Base-by-base conservation (phyloP, 2,888 invertebrate species). In the Seira sanloemensis region DNA sequence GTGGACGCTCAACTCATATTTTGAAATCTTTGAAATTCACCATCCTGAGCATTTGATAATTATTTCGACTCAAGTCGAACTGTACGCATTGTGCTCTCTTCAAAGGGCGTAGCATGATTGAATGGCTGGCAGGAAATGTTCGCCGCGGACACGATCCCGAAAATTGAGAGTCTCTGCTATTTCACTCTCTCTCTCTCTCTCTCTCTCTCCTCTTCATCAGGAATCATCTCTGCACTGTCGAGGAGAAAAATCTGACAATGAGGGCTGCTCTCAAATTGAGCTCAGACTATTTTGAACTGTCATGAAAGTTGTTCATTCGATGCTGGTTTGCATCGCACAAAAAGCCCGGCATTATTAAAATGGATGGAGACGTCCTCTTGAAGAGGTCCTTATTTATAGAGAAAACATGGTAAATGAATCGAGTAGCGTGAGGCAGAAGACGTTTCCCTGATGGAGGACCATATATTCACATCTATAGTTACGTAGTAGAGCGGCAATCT, bases 361-460 rank as follows among this genome's bases (percentile, higher is more conserved):
- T 77, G 68, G 69, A 77, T 77, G 58, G 69, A 77, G 77, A 69
- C 68, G 50, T 50, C 50, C 27, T 69, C 58, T 77, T 77, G 67
- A 77, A 77, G 77, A 77, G 77, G 69, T 24, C 25, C 54, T 19
- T 77, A 68, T 76, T 69, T 37, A 18, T 21, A 62, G 62, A 54
- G 21, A 77, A 77, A 77, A 68, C 23, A 69, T 76, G 23, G 67
- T 67, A 67, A 66, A 21, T 24, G 27, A 58, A 54, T 68, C 54
- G 65, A 23, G 68, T 58, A 58, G 77, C 58, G 68, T 68, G 77
- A 50, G 26, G 24, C 26, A 68, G 24, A 26, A 50, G 2, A 16
- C 50, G 50, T 50, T 7, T 50, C n/a, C n/a, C 50, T 50, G 50
- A 50, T 50, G 50, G 2, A 50, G 50, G 1, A 16, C 50, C 50